phyloP scores from a whole-genome alignment of 2,797 vertebrate genomes.

The Alosa sapidissima region DNA sequence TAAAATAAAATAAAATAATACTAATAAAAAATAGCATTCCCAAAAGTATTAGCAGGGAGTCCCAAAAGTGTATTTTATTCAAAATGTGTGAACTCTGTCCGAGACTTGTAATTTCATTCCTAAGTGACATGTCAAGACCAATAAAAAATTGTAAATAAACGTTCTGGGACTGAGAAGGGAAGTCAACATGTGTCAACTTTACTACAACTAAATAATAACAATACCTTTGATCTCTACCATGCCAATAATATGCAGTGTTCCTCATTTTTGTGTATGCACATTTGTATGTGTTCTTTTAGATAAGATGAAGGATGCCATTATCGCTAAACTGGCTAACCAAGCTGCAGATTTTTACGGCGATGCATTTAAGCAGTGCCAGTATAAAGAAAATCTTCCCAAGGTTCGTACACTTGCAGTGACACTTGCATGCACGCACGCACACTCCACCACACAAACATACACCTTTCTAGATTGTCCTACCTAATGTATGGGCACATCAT shows the following conservation, averaged over 20 bases:
- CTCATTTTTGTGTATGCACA: not conserved
- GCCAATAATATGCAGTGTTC: not conserved
- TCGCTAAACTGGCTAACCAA: constrained; percentile 96
- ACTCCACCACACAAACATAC: not conserved
- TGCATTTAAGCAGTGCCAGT: constrained; percentile 97
- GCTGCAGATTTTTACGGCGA: constrained; percentile 97
- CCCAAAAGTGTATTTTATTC: too few species aligned
- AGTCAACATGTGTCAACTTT: not conserved
- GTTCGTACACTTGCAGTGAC: constrained; percentile 70
- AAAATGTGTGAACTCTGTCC: too few species aligned
- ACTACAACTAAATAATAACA: not conserved
- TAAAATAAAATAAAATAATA: too few species aligned
- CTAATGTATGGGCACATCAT: not conserved
- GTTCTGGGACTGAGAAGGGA: not conserved
- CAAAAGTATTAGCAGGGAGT: too few species aligned
- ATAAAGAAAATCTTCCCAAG: constrained; percentile 98
- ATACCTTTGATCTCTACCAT: not conserved
- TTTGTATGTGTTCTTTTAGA: constrained; percentile 67
- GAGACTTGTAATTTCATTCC: not conserved
- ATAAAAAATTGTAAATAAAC: not conserved
- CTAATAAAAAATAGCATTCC: too few species aligned
- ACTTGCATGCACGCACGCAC: not conserved
- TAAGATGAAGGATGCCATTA: constrained; percentile 98
- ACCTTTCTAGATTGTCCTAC: not conserved
- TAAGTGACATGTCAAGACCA: not conserved